These are phyloP conservation scores for Triplophysa yarkandensis DNA, from an alignment of 2,797 vertebrate genomes.

Conservation along the genomic window DNA sequence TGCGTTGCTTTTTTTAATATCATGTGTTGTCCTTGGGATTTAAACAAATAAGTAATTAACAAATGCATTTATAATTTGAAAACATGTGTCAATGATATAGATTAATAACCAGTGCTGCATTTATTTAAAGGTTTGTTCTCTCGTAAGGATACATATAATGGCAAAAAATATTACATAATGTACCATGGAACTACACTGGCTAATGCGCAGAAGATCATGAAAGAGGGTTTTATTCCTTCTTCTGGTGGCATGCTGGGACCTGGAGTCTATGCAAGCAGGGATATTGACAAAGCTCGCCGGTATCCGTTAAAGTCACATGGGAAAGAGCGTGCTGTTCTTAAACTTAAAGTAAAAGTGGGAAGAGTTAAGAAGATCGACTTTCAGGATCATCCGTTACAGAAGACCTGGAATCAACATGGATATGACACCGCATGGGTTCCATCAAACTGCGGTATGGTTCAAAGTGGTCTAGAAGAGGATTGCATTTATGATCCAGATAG, in stretches of 20 bases:
- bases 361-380: constrained; percentile 67
- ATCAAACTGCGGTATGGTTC: constrained; percentile 69
- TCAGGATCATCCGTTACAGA: constrained; percentile 69
- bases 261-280: constrained; percentile 36
- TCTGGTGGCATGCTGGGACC: constrained; percentile 43
- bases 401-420: constrained; percentile 64
- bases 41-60: not conserved
- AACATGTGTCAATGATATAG: too few relatives aligned
- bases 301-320: constrained; percentile 22
- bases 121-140: not conserved
- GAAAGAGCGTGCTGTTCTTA: constrained; percentile 60
- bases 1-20: too few relatives aligned
- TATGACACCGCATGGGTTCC: constrained; percentile 75
- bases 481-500: constrained; percentile 33
- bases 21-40: too few relatives aligned
- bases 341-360: constrained; percentile 61
- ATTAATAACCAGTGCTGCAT: not conserved
- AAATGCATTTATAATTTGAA: not conserved
- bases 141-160: not conserved
- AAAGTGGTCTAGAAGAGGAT: constrained; percentile 42
- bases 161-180: constrained; percentile 23
- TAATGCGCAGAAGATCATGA: constrained; percentile 32
- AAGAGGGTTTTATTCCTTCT: constrained; percentile 27
- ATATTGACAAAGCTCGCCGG: constrained; percentile 17
- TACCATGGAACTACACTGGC: constrained; percentile 47